Percentiles rank a stretch among this genome's conserved stretches.
phyloP scores from a whole-genome alignment of 2,797 vertebrate species.

The Euthynnus affinis region DNA sequence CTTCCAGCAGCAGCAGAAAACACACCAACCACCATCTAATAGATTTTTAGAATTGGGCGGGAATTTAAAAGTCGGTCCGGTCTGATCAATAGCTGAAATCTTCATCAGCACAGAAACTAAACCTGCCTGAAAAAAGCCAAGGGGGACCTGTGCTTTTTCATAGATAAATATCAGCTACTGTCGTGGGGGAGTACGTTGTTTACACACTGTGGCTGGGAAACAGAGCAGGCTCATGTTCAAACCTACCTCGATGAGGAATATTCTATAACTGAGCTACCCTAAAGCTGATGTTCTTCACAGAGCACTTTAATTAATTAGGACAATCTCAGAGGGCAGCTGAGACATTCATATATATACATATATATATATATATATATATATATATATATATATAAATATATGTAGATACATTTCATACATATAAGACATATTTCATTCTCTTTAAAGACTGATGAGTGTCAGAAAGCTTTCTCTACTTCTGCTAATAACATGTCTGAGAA shows the following conservation, averaged over 20 bases:
- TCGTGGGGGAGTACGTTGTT: slow-evolving; percentile 64
- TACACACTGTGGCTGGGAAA: slow-evolving; percentile 60
- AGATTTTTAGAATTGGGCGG: slow-evolving; percentile 18
- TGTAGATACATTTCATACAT: too few species aligned
- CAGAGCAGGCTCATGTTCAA: slow-evolving; percentile 43
- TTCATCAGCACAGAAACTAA: slow-evolving; percentile 55
- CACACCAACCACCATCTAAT: neutral
- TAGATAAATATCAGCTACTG: slow-evolving; percentile 73
- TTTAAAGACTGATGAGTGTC: slow-evolving; percentile 48
- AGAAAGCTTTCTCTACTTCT: slow-evolving; percentile 3
- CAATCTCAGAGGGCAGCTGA: slow-evolving; percentile 41
- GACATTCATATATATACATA: slow-evolving; percentile 49
- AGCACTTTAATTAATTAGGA: slow-evolving; percentile 59
- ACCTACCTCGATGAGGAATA: slow-evolving; percentile 42
- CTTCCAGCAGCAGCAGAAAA: neutral
- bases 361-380: slow-evolving; percentile 11
- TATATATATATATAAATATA: neutral
- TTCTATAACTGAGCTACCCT: slow-evolving; percentile 35
- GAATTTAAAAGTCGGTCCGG: slow-evolving; percentile 33
- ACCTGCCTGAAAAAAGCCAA: slow-evolving; percentile 54
- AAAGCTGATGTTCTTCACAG: slow-evolving; percentile 39
- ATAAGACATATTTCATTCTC: slow-evolving; percentile 49
- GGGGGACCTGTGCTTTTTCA: slow-evolving; percentile 53
- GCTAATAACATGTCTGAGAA: slow-evolving; percentile 11
- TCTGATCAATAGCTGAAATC: slow-evolving; percentile 58